A percentile compares a stretch with the other conserved stretches of the same genome.
These are phyloP conservation scores for Chaitophorus viminalis DNA, from an alignment of 2,888 invertebrate species.

Conservation along the genomic window DNA sequence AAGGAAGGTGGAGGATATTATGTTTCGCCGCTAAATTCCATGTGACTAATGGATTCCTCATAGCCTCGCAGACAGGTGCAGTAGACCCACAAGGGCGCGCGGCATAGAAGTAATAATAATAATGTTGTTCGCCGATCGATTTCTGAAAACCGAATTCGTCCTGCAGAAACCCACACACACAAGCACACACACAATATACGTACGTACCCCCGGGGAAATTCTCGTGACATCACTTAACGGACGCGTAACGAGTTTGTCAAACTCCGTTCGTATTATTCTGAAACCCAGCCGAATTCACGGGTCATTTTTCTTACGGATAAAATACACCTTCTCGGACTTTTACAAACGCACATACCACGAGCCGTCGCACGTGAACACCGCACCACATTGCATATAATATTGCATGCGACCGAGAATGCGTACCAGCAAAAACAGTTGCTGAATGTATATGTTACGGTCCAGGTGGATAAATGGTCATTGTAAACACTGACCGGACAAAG, in stretches of 20 bases:
- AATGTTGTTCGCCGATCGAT: conserved; percentile 47
- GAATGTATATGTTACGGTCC: too few relatives aligned
- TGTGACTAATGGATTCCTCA: conserved; percentile 48
- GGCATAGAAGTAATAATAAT: conserved; percentile 27
- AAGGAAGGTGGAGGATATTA: not conserved
- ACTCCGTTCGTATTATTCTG: not conserved
- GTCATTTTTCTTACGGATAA: not conserved
- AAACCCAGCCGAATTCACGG: not conserved
- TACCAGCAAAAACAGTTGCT: not conserved
- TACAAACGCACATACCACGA: too few relatives aligned
- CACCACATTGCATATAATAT: too few relatives aligned
- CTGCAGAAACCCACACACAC: too few relatives aligned
- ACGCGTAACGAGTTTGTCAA: conserved; percentile 47
- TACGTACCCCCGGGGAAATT: conserved; percentile 38
- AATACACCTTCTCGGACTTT: not conserved
- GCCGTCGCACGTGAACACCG: too few relatives aligned
- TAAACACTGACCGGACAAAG: too few relatives aligned
- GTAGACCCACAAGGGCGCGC: not conserved
- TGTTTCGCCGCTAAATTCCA: conserved; percentile 42
- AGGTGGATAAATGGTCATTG: too few relatives aligned
- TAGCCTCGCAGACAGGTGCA: not conserved
- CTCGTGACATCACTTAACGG: conserved; percentile 51
- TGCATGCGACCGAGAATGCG: not conserved
- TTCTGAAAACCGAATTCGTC: conserved; percentile 25
- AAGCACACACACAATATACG: not conserved